Percentiles rank a stretch among this genome's conserved stretches.
phyloP scores from a whole-genome alignment of 1,140 invertebrate species.

The Chironomus striatipennis region DNA sequence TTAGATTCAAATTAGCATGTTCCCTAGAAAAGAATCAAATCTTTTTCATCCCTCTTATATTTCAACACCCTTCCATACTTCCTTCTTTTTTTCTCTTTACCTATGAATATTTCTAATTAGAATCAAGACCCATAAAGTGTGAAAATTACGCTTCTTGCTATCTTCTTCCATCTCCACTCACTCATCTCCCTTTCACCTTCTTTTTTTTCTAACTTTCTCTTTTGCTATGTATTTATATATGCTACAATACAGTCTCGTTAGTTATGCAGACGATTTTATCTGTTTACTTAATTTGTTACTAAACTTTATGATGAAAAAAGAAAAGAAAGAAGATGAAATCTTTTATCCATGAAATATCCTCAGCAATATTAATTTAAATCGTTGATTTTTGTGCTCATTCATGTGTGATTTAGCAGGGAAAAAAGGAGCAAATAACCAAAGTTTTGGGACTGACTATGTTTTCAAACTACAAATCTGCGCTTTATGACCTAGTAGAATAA shows the following conservation, averaged over 20 bases:
- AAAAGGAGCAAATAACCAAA: too few relatives aligned
- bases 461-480: too few relatives aligned
- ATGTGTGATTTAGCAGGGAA: too few relatives aligned
- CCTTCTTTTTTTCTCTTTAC: too few relatives aligned
- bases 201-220: neutral
- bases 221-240: neutral
- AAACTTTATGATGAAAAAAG: neutral
- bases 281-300: slow-evolving; percentile 8
- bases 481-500: too few relatives aligned
- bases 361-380: neutral
- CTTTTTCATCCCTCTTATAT: neutral
- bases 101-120: slow-evolving; percentile 1
- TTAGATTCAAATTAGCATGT: neutral
- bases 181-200: neutral
- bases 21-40: neutral
- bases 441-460: too few relatives aligned
- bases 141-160: neutral
- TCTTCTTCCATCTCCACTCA: neutral
- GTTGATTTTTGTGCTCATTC: neutral
- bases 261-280: neutral
- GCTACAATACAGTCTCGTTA: neutral
- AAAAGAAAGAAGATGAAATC: neutral
- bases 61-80: neutral
- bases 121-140: slow-evolving; percentile 7
- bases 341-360: neutral